Evolutionary conservation across 2,797 vertebrate genomes (phyloP), one percentile per base, ranked within the genome.

Genomic region (Hylomyscus alleni): DNA sequence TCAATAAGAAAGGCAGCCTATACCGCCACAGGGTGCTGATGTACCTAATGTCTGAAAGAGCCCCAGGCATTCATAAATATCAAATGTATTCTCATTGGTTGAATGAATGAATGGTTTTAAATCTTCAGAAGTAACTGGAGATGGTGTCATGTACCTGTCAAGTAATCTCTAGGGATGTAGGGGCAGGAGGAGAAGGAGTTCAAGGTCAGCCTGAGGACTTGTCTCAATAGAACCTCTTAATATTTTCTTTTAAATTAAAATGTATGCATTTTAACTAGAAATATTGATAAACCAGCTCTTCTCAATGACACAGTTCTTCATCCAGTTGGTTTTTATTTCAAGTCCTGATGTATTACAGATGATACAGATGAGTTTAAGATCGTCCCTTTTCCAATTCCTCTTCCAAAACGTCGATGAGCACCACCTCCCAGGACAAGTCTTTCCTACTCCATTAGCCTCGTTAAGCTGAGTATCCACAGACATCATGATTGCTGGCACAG

Each of bases 191-290:
- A 75, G 3, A 34, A 65, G 37, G 15, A 56, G 24, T 56, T 56
- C 67, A 20, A 9, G 50, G 52, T 26, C 67, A 88, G 50, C 14
- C 52, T 13, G 11, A 73, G 86, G 44, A 17, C 50, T 60, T 58
- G 17, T 14, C 86, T 76, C 69, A 40, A 44, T 20, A 73, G 29
- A 54, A 44, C 10, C 50, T 52, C 34, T 92, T 50, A 40, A 72
- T 72, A 40, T 24, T 40, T 86, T 95, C 10, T 85, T 56, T 75
- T 69, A 87, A 52, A 83, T 17, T 58, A 60, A 88, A 88, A 82
- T 12, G 9, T 11, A 67, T 1, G 52, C 26, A 56, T 44, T 90
- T 93, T 88, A 44, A 44, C 5, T 19, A 62, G 22, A 60, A 58
- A 40, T 75, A 58, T 67, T 56, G 72, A 58, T 60, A 87, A n/a